Evolutionary conservation across 1,140 invertebrate genomes (phyloP).

Genomic region (Drosophila saltans): DNA sequence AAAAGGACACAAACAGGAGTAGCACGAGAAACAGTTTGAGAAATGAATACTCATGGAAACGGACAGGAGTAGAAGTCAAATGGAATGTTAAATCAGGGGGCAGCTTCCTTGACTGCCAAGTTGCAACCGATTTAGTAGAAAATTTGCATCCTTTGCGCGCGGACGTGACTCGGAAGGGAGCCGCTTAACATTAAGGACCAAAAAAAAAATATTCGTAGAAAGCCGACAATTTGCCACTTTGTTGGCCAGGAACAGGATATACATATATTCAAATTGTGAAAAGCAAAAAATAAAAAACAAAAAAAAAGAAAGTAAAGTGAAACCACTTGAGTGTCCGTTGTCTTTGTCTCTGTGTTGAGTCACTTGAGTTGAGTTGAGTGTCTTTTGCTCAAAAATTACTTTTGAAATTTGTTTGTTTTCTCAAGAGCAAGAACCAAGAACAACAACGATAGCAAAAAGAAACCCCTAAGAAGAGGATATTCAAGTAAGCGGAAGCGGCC

Average conservation of each 20-base stretch:
- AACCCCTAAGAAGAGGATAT: constrained; percentile 29
- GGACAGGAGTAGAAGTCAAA: constrained; percentile 38
- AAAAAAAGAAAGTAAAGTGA: constrained; percentile 50
- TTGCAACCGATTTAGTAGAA: constrained; percentile 63
- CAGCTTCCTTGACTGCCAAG: constrained; percentile 39
- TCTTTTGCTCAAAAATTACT: constrained; percentile 64
- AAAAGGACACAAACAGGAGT: not conserved
- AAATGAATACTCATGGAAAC: constrained; percentile 6
- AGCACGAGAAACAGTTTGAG: constrained; percentile 18
- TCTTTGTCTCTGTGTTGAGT: constrained; percentile 35
- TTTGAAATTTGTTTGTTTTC: constrained; percentile 66
- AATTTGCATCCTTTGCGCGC: constrained; percentile 71
- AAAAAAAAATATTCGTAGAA: not conserved
- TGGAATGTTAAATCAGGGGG: constrained; percentile 30
- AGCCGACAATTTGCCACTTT: constrained; percentile 54
- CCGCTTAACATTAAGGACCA: constrained; percentile 1
- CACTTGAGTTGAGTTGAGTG: constrained; percentile 47
- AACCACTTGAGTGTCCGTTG: constrained; percentile 53
- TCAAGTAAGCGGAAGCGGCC: constrained; percentile 43
- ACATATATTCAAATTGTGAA: constrained; percentile 28
- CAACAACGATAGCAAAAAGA: constrained; percentile 14
- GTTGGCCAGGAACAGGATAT: constrained; percentile 28
- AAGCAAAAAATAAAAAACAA: constrained; percentile 1
- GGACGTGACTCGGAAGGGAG: constrained; percentile 63
- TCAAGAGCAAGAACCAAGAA: constrained; percentile 52